Conservation (phyloP, 1,140 invertebrate genomes). For the Euschistus heros region DNA sequence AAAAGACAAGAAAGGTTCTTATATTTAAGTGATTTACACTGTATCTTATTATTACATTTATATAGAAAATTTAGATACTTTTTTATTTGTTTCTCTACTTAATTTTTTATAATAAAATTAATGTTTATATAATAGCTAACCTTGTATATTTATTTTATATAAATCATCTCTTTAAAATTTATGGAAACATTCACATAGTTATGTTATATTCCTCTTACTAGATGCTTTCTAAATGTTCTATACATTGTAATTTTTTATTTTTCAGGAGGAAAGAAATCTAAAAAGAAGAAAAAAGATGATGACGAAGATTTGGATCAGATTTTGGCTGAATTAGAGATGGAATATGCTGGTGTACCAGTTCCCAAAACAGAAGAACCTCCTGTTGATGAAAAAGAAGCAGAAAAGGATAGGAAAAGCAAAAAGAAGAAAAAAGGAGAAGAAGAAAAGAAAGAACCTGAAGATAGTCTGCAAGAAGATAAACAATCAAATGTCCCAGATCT, state of each 20-base stretch:
- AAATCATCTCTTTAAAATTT: too few species aligned
- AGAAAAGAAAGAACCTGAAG: conserved; percentile 30
- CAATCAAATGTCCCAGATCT: conserved; percentile 29
- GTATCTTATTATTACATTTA: background rate
- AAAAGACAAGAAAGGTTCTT: conserved; percentile 36
- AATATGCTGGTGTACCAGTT: conserved; percentile 48
- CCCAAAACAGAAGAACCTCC: conserved; percentile 29
- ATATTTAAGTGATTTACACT: conserved; percentile 25
- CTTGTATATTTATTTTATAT: too few species aligned
- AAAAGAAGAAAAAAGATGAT: conserved; percentile 64
- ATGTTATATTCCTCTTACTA: too few species aligned
- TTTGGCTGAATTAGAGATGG: conserved; percentile 65
- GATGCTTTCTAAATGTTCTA: too few species aligned
- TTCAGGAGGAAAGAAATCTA: conserved; percentile 41
- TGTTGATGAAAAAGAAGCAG: conserved; percentile 31
- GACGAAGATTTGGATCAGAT: conserved; percentile 78
- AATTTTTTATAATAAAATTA: too few species aligned
- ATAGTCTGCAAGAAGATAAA: background rate
- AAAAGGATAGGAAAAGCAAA: conserved; percentile 32
- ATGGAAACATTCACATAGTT: too few species aligned
- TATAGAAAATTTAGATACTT: too few species aligned
- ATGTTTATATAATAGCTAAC: too few species aligned
- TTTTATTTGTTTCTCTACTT: too few species aligned
- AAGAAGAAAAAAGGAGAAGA: conserved; percentile 36
- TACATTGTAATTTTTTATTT: background rate